Percentiles rank a stretch among this genome's conserved stretches.
Evolutionary conservation across 2,113 vertebrate genomes (phyloP).

Genomic region (Malurus elegans): DNA sequence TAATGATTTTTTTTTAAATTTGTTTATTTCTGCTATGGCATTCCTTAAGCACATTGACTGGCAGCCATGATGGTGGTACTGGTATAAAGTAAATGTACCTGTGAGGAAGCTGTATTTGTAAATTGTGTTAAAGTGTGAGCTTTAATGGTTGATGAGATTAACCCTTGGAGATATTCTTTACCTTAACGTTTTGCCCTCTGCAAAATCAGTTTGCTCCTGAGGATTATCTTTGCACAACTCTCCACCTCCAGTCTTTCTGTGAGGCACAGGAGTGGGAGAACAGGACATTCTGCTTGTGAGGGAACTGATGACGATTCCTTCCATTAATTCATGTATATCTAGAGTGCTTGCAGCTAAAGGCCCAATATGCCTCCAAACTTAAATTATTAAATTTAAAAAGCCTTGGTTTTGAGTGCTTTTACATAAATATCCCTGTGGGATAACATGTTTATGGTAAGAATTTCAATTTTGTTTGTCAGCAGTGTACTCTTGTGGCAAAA

Average conservation of each 20-base stretch:
- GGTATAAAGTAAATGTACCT: neutral
- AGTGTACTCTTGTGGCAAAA: neutral
- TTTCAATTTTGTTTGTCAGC: neutral
- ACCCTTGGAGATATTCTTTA: neutral
- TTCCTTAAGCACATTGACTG: neutral
- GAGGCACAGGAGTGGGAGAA: neutral
- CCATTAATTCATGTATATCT: neutral
- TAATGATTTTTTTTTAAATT: neutral
- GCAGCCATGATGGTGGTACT: neutral
- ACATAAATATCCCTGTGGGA: neutral
- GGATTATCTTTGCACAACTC: neutral
- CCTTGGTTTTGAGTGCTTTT: neutral
- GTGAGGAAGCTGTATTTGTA: neutral
- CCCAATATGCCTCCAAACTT: neutral
- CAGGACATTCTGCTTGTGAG: neutral
- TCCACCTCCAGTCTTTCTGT: neutral
- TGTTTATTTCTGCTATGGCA: neutral
- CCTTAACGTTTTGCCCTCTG: neutral
- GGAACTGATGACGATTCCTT: neutral
- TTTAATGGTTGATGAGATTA: neutral
- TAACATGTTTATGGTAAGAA: neutral
- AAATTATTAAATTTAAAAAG: neutral
- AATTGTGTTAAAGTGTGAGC: neutral
- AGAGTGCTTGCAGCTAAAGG: neutral
- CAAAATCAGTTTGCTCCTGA: neutral